Evolutionary conservation across 2,113 vertebrate genomes (phyloP), one percentile per base, ranked within the genome.

Genomic region (Parus major): DNA sequence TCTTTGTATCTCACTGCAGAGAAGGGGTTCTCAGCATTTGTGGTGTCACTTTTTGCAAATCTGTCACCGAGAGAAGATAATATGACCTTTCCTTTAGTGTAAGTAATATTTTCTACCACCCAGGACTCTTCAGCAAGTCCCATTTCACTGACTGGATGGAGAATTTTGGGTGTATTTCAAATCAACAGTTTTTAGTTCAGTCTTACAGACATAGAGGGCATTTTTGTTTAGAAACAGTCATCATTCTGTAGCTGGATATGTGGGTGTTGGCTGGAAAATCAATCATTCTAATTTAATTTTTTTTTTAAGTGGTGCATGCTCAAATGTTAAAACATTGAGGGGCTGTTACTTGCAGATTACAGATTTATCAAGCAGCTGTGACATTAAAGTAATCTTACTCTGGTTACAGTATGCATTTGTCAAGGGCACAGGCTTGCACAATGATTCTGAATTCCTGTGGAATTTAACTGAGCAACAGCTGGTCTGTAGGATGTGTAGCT

Each of bases 31-130:
- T n/a, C 65, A 47, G 46, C 47, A 83, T 93, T 81, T 92, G n/a
- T 53, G 56, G 64, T 29, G 1, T 91, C 28, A 27, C 39, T 96
- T 92, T 39, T 72, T 79, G 55, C n/a, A 12, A 82, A 49, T 89
- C 65, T 66, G 35, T 93, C 77, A 71, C 88, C 52, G n/a, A 70
- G 60, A 94, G 70, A 95, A 93, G 79, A 75, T 97, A 90, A 71
- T 92, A 92, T 31, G 76, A 92, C 77, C 86, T 94, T 94, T 88
- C 27, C 44, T 97, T 97, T 97, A n/a, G 96, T 91, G 95, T 77
- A 94, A 87, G 44, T 52, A 91, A 85, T 79, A 96, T 87, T 94
- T 90, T 93, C 68, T 78, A 79, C 55, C 91, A 89, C 59, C 61
- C 77, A 95, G 68, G 70, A 60, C 83, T 96, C 53, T 42, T 85